Evolutionary conservation across 64 coral and sea anemone genomes (phyloP), one percentile per base, ranked within the genome.

Genomic region (Porites lutea): DNA sequence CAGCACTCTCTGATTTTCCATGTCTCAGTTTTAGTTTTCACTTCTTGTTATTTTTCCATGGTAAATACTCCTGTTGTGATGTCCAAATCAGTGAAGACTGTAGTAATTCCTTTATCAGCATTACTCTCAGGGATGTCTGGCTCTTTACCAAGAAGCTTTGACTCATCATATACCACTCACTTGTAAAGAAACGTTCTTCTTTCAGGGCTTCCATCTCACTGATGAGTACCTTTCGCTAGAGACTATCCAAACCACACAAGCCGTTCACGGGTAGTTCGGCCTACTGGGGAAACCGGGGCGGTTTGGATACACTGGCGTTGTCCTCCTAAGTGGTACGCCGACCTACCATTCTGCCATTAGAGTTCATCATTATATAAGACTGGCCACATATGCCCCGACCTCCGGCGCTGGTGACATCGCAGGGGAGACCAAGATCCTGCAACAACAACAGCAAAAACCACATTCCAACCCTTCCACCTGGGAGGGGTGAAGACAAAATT

Each of bases 131-230:
- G 27, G 27, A 37, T 37, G 27, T 37, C n/a, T 77, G 48, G 18
- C 48, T n/a, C 54, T 45, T 14, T 2, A 77, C 13, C 14, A 53
- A 53, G 15, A 53, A 13, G 16, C 48, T 7, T 4, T 53, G 51
- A 5, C 27, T 37, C 27, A 18, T 53, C 74, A 77, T 52, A 8
- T 53, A 77, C 74, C 13, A 16, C 12, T 77, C 49, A 16, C 74
- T 77, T 50, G 54, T 19, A 20, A n/a, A 77, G 20, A 77, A 77
- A 9, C 74, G 13, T 77, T 77, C 74, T 10, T 77, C 74, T 48
- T 77, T 77, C 49, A 77, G 14, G 27, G 71, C 71, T 46, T 73
- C 71, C 43, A 47, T 13, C 3, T 44, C 23, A 47, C 71, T 43
- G 23, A 11, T 45, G 2, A 43, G 4, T 73, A 6, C 11, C 1